Base-by-base conservation (phyloP, 2,797 vertebrate species). In the Capromys pilorides region DNA sequence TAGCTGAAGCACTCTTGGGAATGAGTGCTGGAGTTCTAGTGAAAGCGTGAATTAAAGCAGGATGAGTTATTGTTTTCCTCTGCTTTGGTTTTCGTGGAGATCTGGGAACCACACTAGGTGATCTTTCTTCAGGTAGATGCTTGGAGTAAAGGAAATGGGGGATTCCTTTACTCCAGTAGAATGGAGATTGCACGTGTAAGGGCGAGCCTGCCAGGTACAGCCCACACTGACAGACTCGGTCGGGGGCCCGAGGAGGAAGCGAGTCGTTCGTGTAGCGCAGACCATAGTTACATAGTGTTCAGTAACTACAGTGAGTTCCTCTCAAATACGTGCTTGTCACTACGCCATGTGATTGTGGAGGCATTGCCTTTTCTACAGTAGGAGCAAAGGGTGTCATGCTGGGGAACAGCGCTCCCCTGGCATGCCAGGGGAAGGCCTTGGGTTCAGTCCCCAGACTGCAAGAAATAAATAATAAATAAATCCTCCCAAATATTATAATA, bases 1-100 rank as follows among this genome's bases (percentile, higher is more conserved):
- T 93, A 81, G 81, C 12, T 88, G 90, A 96, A 86, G 79, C 33
- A 93, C 54, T 31, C 61, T 97, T 94, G 71, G 80, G 95, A 94
- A 87, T 33, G 59, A 84, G 45, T 39, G 24, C n/a, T 41, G 6
- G 31, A 67, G 4, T 81, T 93, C 69, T 49, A 77, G 82, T 54
- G 85, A 95, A 88, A 59, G 39, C 49, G 28, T 71, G 91, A 91
- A 94, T 94, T 93, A 88, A 95, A 81, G 88, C 41, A 49, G 49
- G 95, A n/a, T n/a, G 61, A 96, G n/a, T 62, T 95, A 3, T 67
- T 39, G 31, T 67, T 75, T 90, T 92, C 49, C 81, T 92, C 66
- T 91, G 36, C n/a, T 92, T 94, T 67, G 39, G 54, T 94, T 93
- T 96, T 95, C 67, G 41, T n/a, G 11, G 26, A 67, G 54, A 90